These are phyloP conservation scores for Calyptommatus sinebrachiatus DNA, from an alignment of 2,113 vertebrate genomes.

Conservation along the genomic window DNA sequence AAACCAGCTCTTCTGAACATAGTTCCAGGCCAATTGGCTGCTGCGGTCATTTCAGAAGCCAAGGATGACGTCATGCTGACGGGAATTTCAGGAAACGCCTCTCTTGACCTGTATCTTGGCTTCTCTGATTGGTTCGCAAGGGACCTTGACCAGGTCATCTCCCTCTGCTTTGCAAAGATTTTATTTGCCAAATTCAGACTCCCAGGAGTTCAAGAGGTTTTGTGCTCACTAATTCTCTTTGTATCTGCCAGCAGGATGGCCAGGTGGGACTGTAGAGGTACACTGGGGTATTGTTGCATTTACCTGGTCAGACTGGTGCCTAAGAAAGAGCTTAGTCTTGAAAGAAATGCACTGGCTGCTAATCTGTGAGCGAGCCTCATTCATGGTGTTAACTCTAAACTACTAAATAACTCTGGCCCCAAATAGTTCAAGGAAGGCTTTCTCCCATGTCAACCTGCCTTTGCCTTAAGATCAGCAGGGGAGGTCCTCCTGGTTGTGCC, in stretches of 20 bases:
- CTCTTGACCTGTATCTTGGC: neutral
- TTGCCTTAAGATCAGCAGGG: too few species aligned
- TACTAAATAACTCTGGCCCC: too few species aligned
- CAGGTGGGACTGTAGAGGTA: too few species aligned
- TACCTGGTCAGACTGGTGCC: too few species aligned
- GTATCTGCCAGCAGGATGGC: conserved; percentile 15
- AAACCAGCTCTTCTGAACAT: conserved; percentile 9
- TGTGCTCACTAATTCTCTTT: neutral
- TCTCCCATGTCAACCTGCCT: too few species aligned
- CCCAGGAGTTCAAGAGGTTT: neutral
- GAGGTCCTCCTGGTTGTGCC: too few species aligned
- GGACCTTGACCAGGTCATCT: neutral
- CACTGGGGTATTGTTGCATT: too few species aligned
- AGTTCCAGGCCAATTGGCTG: conserved; percentile 10
- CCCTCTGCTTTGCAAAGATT: conserved; percentile 15
- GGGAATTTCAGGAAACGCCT: conserved; percentile 36
- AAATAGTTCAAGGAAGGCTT: too few species aligned
- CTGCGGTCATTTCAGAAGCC: conserved; percentile 6
- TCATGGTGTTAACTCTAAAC: too few species aligned
- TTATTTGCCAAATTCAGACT: neutral
- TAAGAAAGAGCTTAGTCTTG: too few species aligned
- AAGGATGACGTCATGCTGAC: neutral
- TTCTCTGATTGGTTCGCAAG: neutral
- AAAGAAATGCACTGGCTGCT: too few species aligned
- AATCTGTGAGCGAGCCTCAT: too few species aligned